Evolutionary conservation across 2,888 invertebrate genomes (phyloP), one percentile per base, ranked within the genome.

Genomic region (Mactromeris polynyma): DNA sequence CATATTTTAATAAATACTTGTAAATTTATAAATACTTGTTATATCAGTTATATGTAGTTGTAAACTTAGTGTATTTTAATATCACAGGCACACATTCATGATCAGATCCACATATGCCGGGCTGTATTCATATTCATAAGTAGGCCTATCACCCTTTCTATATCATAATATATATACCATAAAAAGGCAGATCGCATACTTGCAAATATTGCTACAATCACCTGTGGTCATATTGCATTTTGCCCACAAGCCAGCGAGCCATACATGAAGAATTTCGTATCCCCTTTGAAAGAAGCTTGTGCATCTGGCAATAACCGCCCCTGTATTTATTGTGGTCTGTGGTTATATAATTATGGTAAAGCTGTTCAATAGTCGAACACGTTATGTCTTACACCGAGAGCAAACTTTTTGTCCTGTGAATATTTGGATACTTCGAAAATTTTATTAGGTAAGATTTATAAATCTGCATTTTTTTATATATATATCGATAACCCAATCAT

Each of bases 261-360:
- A 19, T 6, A 21, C 54, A 19, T 19, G n/a, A 6, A n/a, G 0
- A 54, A 21, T 19, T n/a, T 4, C 4, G 19, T 2, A 19, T 2
- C 26, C 26, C n/a, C 6, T n/a, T 64, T 26, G 46, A 46, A 64
- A 26, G n/a, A 2, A 26, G 7, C 9, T 9, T 26, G 11, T 26
- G 9, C 26, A 64, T 11, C 26, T 26, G 4, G 26, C 58, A 26
- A 9, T 1, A 64, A 36, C 73, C 73, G 73, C 73, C 73, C 73
- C 33, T 33, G 58, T 26, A 64, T 11, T 64, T 19, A 19, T 1
- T 26, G 58, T 26, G n/a, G n/a, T 64, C 58, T 26, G 58, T 26
- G 58, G 73, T 73, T 73, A 73, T 73, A 36, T 36, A 73, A 73
- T 33, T 36, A 73, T 73, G 33, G 36, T 36, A 73, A 36, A 33